phyloP scores from a whole-genome alignment of 1,140 invertebrate genomes.

The Tetragnatha versicolor region DNA sequence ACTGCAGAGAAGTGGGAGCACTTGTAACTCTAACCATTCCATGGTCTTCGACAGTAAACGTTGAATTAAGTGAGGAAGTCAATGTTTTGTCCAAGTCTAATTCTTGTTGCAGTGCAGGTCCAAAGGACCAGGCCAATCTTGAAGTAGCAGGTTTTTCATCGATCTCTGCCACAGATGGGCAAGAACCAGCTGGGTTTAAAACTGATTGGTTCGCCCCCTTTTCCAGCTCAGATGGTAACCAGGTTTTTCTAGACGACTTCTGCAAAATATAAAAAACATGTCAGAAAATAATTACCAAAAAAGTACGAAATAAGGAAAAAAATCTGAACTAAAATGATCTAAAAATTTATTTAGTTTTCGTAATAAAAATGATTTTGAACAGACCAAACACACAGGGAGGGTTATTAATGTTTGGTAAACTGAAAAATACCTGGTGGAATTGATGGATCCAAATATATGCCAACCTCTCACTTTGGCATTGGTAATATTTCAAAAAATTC shows the following conservation, averaged over 20 bases:
- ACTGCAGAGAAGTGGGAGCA: conserved; percentile 56
- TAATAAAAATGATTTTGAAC: too few relatives aligned
- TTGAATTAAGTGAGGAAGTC: conserved; percentile 1
- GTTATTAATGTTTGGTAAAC: too few relatives aligned
- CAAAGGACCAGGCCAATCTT: conserved; percentile 44
- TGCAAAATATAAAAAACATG: background rate
- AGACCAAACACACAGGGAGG: too few relatives aligned
- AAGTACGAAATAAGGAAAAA: background rate
- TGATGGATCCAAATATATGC: too few relatives aligned
- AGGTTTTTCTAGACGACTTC: conserved; percentile 29
- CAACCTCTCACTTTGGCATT: too few relatives aligned
- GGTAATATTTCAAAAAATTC: too few relatives aligned
- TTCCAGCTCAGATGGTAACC: conserved; percentile 18
- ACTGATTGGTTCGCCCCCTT: background rate
- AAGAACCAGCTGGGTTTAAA: conserved; percentile 47
- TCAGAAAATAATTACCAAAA: background rate
- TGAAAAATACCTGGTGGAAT: too few relatives aligned
- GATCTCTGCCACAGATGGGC: conserved; percentile 30
- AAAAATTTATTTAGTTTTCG: too few relatives aligned
- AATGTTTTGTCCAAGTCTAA: conserved; percentile 37
- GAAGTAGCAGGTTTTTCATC: conserved; percentile 28
- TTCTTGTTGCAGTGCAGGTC: conserved; percentile 35
- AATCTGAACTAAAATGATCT: too few relatives aligned
- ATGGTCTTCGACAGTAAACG: background rate
- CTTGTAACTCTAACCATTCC: conserved; percentile 56